Percentiles rank a stretch among this genome's conserved stretches.
Evolutionary conservation across 1,140 invertebrate genomes (phyloP).

Genomic region (Dendroctonus ponderosae): DNA sequence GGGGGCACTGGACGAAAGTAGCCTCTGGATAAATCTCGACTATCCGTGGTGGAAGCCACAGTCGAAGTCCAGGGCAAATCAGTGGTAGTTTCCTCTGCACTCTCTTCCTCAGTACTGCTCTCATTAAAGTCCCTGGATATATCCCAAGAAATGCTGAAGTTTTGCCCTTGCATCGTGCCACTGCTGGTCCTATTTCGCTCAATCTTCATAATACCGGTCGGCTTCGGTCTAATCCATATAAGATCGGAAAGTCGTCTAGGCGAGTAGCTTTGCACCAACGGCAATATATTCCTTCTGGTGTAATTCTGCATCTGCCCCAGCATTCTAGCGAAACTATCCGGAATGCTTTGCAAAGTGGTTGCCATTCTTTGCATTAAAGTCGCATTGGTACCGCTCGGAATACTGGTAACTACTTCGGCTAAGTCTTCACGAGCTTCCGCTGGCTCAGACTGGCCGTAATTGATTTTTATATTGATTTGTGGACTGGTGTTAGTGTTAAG

Average conservation of each 20-base stretch:
- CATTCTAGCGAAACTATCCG: conserved; percentile 27
- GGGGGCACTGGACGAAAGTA: not conserved
- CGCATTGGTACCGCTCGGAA: not conserved
- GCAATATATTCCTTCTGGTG: conserved; percentile 30
- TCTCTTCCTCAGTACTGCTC: not conserved
- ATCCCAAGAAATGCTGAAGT: conserved; percentile 9
- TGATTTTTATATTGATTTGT: conserved; percentile 12
- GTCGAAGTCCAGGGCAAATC: not conserved
- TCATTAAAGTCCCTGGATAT: conserved; percentile 5
- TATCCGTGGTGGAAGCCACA: not conserved
- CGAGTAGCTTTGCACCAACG: conserved; percentile 20
- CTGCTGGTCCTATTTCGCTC: not conserved
- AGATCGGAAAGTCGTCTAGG: conserved; percentile 11
- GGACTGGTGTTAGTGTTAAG: conserved; percentile 7
- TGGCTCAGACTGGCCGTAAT: conserved; percentile 4
- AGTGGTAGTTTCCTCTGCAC: not conserved
- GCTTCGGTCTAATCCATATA: conserved; percentile 21
- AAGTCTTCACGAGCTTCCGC: not conserved
- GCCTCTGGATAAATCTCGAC: no score
- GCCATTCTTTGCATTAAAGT: conserved; percentile 25
- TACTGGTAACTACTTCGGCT: not conserved
- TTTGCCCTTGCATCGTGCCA: conserved; percentile 11
- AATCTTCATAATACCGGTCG: conserved; percentile 13
- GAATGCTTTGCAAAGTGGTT: conserved; percentile 29
- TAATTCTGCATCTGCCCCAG: conserved; percentile 29